Conservation (phyloP, 2,888 invertebrate species). For the Xestia rhomboidea region DNA sequence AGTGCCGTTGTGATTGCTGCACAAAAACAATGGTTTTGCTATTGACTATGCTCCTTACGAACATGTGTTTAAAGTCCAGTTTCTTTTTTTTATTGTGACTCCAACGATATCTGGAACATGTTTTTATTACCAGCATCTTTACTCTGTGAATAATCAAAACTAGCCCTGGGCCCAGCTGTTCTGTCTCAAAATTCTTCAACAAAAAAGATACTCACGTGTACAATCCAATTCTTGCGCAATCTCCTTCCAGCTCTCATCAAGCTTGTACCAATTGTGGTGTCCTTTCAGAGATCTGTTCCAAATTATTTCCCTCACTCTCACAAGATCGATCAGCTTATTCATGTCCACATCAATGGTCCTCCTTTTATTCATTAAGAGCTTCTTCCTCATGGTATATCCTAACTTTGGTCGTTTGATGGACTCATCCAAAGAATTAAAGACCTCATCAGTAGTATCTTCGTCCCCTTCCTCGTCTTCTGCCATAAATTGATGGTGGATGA, state of each 20-base stretch:
- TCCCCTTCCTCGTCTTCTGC: conserved; percentile 86
- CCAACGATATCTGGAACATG: not conserved
- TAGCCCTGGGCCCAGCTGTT: not conserved
- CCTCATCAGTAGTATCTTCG: conserved; percentile 83
- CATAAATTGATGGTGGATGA: conserved; percentile 86
- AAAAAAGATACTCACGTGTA: conserved; percentile 80
- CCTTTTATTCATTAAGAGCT: conserved; percentile 85
- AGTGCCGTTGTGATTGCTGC: not conserved
- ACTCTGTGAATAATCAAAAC: not conserved
- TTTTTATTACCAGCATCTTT: not conserved
- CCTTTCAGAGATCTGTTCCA: conserved; percentile 88
- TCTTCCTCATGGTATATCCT: conserved; percentile 87
- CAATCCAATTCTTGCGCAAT: conserved; percentile 85
- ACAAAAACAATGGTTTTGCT: no score
- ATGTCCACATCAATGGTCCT: conserved; percentile 86
- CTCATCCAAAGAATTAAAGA: conserved; percentile 82
- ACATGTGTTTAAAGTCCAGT: not conserved
- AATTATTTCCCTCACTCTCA: conserved; percentile 82
- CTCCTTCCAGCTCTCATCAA: conserved; percentile 88
- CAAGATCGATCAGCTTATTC: conserved; percentile 85
- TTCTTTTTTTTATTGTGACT: not conserved
- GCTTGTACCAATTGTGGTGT: conserved; percentile 88
- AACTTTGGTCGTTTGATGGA: conserved; percentile 86
- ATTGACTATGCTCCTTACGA: not conserved
- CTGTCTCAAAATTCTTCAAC: not conserved